phyloP scores from a whole-genome alignment of 2,888 invertebrate species.

The Pseudoips prasinana region DNA sequence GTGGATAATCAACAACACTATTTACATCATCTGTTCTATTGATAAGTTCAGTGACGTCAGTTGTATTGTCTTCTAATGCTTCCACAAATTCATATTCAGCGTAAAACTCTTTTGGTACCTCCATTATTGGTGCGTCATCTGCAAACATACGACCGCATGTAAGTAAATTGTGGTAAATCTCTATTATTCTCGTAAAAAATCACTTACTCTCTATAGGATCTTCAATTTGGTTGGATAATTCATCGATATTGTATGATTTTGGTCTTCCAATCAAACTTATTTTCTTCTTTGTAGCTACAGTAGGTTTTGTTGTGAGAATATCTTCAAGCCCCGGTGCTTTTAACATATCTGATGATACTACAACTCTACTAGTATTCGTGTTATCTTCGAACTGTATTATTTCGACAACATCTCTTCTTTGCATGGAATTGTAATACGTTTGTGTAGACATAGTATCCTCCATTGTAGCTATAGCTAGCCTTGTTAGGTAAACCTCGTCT shows the following conservation, averaged over 20 bases:
- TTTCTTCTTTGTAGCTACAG: slow-evolving; percentile 30
- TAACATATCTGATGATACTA: not conserved
- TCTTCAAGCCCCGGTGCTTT: slow-evolving; percentile 1
- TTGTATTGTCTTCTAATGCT: slow-evolving; percentile 16
- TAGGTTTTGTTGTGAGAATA: slow-evolving; percentile 7
- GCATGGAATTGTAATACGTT: slow-evolving; percentile 36
- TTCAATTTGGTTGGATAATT: slow-evolving; percentile 38
- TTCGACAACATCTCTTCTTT: slow-evolving; percentile 46
- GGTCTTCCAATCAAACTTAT: slow-evolving; percentile 53
- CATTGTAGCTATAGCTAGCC: slow-evolving; percentile 56
- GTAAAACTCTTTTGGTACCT: slow-evolving; percentile 42
- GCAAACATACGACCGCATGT: slow-evolving; percentile 46
- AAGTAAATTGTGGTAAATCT: slow-evolving; percentile 13
- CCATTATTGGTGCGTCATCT: slow-evolving; percentile 41
- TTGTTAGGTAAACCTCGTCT: slow-evolving; percentile 61
- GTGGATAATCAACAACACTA: not conserved
- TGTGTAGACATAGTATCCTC: slow-evolving; percentile 31
- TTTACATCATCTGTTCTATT: not conserved
- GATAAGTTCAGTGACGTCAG: too few relatives aligned
- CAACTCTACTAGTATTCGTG: slow-evolving; percentile 3
- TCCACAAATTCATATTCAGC: slow-evolving; percentile 48
- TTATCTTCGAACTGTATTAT: slow-evolving; percentile 15
- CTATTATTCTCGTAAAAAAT: slow-evolving; percentile 21
- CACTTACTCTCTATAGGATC: slow-evolving; percentile 53
- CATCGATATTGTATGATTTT: slow-evolving; percentile 58